Percentiles rank a stretch among this genome's conserved stretches.
Evolutionary conservation across 2,797 vertebrate species (phyloP).

Genomic region (Dromococcyx pavoninus): DNA sequence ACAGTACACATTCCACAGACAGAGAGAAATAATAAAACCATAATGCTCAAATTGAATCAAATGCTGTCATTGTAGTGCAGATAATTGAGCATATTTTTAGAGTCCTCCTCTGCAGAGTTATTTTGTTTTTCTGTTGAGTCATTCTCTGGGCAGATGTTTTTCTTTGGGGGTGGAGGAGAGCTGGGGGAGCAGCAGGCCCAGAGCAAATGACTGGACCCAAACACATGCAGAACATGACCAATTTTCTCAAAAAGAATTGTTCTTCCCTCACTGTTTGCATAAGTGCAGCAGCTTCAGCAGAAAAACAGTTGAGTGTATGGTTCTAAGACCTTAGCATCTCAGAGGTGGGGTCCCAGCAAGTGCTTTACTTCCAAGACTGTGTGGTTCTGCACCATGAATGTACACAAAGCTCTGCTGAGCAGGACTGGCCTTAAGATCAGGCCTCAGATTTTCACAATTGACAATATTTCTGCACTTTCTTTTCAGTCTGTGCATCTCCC

Average conservation of each 20-base stretch:
- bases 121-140: neutral
- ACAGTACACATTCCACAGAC: neutral
- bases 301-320: neutral
- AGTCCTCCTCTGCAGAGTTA: neutral
- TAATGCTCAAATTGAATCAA: neutral
- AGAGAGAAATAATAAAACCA: slow-evolving; percentile 28
- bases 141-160: neutral
- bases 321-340: neutral
- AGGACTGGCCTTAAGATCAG: neutral
- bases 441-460: neutral
- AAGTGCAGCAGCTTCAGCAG: neutral
- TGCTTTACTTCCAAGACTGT: fast-evolving
- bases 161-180: fast-evolving
- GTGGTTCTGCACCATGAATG: neutral
- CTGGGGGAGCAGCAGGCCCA: neutral
- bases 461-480: neutral
- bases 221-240: neutral
- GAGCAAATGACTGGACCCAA: neutral
- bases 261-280: neutral
- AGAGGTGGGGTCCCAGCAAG: neutral
- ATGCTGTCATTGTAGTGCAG: neutral
- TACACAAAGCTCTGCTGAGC: neutral
- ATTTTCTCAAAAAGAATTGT: neutral
- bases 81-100: slow-evolving; percentile 15
- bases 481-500: neutral